Percentiles rank a stretch among this genome's conserved stretches.
phyloP scores from a whole-genome alignment of 2,888 invertebrate genomes.

The Gastrophysa polygoni region DNA sequence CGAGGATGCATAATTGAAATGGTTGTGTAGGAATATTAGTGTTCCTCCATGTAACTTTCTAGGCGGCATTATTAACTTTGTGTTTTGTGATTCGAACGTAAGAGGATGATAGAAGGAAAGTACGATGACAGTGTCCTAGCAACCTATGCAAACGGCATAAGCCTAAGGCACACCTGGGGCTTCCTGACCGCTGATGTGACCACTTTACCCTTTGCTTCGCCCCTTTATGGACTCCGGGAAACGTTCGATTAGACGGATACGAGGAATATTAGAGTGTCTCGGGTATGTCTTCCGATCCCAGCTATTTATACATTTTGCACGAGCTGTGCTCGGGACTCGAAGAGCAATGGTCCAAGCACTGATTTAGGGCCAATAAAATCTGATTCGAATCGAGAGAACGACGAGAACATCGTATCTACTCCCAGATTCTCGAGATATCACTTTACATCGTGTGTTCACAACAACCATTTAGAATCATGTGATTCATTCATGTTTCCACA shows the following conservation, averaged over 20 bases:
- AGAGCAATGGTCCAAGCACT: neutral
- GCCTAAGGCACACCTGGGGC: constrained; percentile 33
- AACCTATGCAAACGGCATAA: constrained; percentile 50
- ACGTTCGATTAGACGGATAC: constrained; percentile 21
- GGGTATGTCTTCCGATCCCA: constrained; percentile 11
- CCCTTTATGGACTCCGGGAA: constrained; percentile 23
- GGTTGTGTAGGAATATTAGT: no score
- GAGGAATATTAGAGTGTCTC: constrained; percentile 20
- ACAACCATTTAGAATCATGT: no score
- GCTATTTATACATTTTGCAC: neutral
- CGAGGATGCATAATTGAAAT: no score
- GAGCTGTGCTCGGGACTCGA: neutral
- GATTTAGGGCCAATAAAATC: neutral
- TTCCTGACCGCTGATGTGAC: constrained; percentile 11
- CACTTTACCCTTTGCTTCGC: constrained; percentile 3
- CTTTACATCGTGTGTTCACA: no score
- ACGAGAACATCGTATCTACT: neutral
- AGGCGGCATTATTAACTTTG: neutral
- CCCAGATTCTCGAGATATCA: no score
- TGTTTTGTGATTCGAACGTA: constrained; percentile 8
- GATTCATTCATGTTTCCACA: no score
- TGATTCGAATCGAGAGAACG: neutral
- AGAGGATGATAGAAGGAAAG: constrained; percentile 14
- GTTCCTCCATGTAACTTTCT: no score
- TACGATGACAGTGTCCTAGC: constrained; percentile 46